Percentiles rank a stretch among this genome's conserved stretches.
Evolutionary conservation across 2,797 vertebrate species (phyloP).

Genomic region (Basileuterus tristriatus): DNA sequence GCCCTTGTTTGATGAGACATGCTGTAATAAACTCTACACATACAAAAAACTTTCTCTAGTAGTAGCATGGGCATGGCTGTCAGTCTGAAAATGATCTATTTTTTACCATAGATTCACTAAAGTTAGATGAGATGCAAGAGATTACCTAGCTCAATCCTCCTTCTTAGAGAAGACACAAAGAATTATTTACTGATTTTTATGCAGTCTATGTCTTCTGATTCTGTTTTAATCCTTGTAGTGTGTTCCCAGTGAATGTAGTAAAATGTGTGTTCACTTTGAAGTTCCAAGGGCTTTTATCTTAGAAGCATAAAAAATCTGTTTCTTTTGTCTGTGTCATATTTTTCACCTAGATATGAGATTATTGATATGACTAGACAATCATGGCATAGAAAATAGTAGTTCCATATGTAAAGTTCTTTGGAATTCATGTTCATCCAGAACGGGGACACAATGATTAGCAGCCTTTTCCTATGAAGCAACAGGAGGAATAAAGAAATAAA

Average conservation of each 20-base stretch:
- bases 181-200: neutral
- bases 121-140: neutral
- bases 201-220: neutral
- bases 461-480: neutral
- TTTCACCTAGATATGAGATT: neutral
- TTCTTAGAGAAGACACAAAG: neutral
- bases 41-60: neutral
- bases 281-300: neutral
- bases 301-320: neutral
- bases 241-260: neutral
- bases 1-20: neutral
- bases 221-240: neutral
- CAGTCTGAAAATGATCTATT: neutral
- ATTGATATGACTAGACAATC: neutral
- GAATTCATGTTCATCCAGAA: slow-evolving; percentile 77
- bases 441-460: slow-evolving; percentile 38
- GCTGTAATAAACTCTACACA: neutral
- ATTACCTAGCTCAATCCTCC: neutral
- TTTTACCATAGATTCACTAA: neutral
- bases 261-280: neutral
- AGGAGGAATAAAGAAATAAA: neutral
- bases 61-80: neutral
- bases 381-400: neutral
- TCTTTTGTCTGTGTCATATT: neutral
- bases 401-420: slow-evolving; percentile 72